Evolutionary conservation across 2,113 vertebrate species (phyloP), one percentile per base, ranked within the genome.

Genomic region (Heteronetta atricapilla): DNA sequence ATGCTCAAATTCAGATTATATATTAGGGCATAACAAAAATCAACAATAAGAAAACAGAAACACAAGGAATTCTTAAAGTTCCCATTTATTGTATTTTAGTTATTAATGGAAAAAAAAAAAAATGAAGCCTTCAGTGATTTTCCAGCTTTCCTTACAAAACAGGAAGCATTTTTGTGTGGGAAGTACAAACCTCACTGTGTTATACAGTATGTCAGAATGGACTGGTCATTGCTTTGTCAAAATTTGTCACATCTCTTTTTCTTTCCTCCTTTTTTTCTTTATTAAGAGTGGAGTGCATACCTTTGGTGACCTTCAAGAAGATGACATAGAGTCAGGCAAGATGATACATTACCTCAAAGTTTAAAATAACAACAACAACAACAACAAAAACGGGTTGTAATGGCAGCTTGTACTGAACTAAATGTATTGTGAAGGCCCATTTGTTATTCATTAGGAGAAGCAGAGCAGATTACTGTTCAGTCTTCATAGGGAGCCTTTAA

Each of bases 401-500:
- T 97, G 96, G 96, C 97, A 97, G 96, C 96, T 96, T 94, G 81
- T 97, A 96, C 90, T 95, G 93, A 96, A 58, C 82, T 77, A 97
- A 96, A 97, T 93, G 97, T 93, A 82, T 95, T 85, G 48, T 93
- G 94, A 96, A 97, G 91, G 95, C 67, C 97, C 97, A 98, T 98
- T 98, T 98, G 98, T 98, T 98, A 98, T 97, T 97, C 97, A 98
- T 98, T 98, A 98, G 91, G 93, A 97, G 92, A 91, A 96, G 96
- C 89, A 96, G 82, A 95, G 96, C 96, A 96, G 96, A 96, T 93
- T 96, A 96, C 90, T 89, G 81, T 89, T 95, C 96, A 93, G 94
- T 91, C 88, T 72, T 95, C 94, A 92, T 89, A 96, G 95, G 86
- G 95, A 97, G 94, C 95, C 96, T 96, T 94, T 96, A 97, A 97